Percentiles rank a stretch among this genome's conserved stretches.
phyloP scores from a whole-genome alignment of 2,888 invertebrate genomes.

The Ennomos fuscantarius region DNA sequence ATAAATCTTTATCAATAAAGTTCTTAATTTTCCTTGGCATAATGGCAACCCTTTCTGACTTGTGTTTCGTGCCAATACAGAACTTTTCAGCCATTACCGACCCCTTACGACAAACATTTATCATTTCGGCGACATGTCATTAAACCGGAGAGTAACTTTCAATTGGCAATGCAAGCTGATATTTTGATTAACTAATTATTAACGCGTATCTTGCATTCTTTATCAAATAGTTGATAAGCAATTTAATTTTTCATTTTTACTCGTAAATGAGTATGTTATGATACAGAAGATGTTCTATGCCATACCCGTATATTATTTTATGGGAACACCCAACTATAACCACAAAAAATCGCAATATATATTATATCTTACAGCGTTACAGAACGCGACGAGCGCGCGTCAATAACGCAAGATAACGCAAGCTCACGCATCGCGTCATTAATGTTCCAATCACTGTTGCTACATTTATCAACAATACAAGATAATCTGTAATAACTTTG shows the following conservation, averaged over 20 bases:
- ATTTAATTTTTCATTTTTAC: too few relatives aligned
- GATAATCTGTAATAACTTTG: slow-evolving; percentile 51
- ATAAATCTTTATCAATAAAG: neutral
- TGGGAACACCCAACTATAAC: too few relatives aligned
- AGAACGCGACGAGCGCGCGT: neutral
- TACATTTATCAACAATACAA: slow-evolving; percentile 33
- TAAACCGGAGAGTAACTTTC: slow-evolving; percentile 53
- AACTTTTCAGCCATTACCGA: slow-evolving; percentile 78
- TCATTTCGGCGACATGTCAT: slow-evolving; percentile 64
- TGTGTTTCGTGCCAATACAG: slow-evolving; percentile 42
- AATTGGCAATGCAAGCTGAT: slow-evolving; percentile 36
- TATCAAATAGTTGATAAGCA: too few relatives aligned
- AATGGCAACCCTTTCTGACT: slow-evolving; percentile 23
- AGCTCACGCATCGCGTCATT: neutral
- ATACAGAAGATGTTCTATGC: too few relatives aligned
- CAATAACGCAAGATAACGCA: too few relatives aligned
- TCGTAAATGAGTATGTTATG: too few relatives aligned
- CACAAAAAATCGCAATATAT: too few relatives aligned
- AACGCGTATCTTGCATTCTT: slow-evolving; percentile 1
- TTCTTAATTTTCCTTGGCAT: neutral
- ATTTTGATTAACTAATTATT: slow-evolving; percentile 16
- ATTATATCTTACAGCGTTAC: too few relatives aligned
- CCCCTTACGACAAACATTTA: slow-evolving; percentile 72
- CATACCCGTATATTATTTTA: too few relatives aligned
- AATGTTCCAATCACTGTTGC: slow-evolving; percentile 12